Conservation (phyloP, 2,888 invertebrate species). For the Thelaira solivaga region DNA sequence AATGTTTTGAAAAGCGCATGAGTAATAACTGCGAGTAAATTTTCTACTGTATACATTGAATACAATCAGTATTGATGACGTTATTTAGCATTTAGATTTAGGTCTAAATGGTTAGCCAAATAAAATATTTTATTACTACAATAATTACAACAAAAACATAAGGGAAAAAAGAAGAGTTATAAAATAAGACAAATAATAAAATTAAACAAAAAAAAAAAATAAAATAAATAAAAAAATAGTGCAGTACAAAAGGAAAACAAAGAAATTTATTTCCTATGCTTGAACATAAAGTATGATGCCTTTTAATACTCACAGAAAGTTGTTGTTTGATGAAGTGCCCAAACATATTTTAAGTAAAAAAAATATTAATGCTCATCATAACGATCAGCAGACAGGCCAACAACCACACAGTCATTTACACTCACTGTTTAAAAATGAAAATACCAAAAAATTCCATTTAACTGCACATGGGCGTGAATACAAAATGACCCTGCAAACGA, state of each 20-base stretch:
- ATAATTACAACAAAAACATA: conserved; percentile 56
- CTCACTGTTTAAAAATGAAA: not conserved
- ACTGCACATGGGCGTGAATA: not conserved
- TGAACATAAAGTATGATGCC: not conserved
- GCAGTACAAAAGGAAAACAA: too few species aligned
- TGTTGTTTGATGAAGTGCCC: not conserved
- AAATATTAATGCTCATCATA: not conserved
- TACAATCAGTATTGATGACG: conserved; percentile 72
- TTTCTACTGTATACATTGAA: conserved; percentile 75
- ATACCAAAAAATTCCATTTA: not conserved
- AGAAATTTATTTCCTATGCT: too few species aligned
- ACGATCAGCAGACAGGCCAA: conserved; percentile 1
- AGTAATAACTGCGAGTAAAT: conserved; percentile 72
- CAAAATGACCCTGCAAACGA: conserved; percentile 38
- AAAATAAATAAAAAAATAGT: conserved; percentile 3
- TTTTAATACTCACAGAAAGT: not conserved
- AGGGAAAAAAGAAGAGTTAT: conserved; percentile 3
- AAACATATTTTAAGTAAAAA: not conserved
- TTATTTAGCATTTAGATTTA: conserved; percentile 64
- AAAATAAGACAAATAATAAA: not conserved
- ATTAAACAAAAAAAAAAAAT: conserved; percentile 3
- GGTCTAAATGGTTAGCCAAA: conserved; percentile 63
- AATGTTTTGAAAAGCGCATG: conserved; percentile 73
- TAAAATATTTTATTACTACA: conserved; percentile 62
- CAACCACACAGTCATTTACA: not conserved